Base-by-base conservation (phyloP, 2,113 vertebrate genomes). In the Accipiter virgatus region DNA sequence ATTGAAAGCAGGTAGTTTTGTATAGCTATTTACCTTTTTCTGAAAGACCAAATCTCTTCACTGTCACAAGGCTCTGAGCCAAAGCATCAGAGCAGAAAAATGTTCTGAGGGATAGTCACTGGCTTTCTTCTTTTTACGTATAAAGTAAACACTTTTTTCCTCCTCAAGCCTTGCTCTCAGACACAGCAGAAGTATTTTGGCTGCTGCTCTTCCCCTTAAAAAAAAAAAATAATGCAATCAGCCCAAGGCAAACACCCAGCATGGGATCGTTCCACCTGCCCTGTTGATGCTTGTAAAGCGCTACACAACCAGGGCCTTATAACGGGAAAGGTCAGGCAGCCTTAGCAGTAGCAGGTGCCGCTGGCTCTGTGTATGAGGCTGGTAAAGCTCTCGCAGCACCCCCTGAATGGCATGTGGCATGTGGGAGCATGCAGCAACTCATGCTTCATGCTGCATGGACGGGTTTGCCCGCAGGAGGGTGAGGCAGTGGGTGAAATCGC, bases 401-500 rank as follows among this genome's bases (percentile, higher is more conserved):
- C 47, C 53, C 38, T 2, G 5, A 36, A 56, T 4, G 14, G 16
- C n/a, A 11, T 2, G 0, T 45, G 10, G 43, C 56, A 9, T 1
- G 0, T 2, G 2, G 29, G 17, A 21, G 32, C 4, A 0, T 7
- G 55, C 29, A 58, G 45, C 36, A 31, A 0, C 34, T n/a, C 16
- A n/a, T 0, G 2, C 32, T 17, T 53, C 73, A 2, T 21, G 22
- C 29, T 55, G 48, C 0, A 0, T 23, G 38, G 32, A 73, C 27
- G 32, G 13, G 26, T 52, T 89, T 73, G 55, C 34, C 19, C 48
- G 40, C 21, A 59, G 62, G 43, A 63, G 19, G 5, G 9, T 19
- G 42, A 75, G 38, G 26, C 31, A 63, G 20, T 1, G 5, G 21
- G n/a, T 50, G 23, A 66, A 61, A 45, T 38, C 0, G 0, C 40